Conservation (phyloP, 2,113 vertebrate species). For the Catharus fuscescens region DNA sequence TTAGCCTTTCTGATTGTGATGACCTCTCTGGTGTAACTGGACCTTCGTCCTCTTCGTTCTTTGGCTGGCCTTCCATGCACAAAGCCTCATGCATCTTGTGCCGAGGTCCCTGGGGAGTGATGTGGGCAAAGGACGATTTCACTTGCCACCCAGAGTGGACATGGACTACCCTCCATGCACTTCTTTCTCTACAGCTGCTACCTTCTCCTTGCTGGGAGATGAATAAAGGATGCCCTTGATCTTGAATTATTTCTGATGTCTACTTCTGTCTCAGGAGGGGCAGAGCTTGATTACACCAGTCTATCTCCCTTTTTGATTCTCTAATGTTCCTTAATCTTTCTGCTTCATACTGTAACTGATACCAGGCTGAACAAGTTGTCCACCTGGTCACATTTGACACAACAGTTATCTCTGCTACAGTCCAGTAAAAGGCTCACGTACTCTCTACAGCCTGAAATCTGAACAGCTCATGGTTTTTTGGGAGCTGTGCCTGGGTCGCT, state of each 20-base stretch:
- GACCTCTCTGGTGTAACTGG: background rate
- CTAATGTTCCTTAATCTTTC: background rate
- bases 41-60: background rate
- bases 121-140: background rate
- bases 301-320: background rate
- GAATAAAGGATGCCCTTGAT: background rate
- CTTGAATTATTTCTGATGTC: background rate
- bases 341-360: background rate
- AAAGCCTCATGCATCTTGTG: background rate
- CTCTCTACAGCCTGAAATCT: background rate
- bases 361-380: background rate
- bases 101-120: fast-evolving
- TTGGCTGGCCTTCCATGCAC: background rate
- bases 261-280: background rate
- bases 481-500: fast-evolving
- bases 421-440: background rate
- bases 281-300: background rate
- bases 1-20: background rate
- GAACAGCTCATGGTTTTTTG: background rate
- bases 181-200: background rate
- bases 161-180: background rate
- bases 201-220: background rate
- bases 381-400: background rate
- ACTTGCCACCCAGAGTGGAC: background rate
- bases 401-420: background rate